phyloP scores from a whole-genome alignment of 2,888 invertebrate species.

The Microdon myrmicae region DNA sequence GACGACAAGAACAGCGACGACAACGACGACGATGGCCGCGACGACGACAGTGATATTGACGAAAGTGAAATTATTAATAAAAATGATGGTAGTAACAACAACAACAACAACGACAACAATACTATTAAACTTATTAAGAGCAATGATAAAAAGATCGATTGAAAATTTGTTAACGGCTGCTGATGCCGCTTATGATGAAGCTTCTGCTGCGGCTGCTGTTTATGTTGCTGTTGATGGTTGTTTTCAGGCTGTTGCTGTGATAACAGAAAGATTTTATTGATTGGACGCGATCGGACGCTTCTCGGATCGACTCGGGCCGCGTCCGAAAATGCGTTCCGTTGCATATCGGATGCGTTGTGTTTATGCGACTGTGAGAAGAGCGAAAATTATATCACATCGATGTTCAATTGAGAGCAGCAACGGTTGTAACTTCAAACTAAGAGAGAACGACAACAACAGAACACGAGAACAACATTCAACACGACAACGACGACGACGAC shows the following conservation, averaged over 20 bases:
- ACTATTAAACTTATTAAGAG: slow-evolving; percentile 30
- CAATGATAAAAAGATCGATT: no score
- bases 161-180: no score
- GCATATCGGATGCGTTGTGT: slow-evolving; percentile 68
- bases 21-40: slow-evolving; percentile 5
- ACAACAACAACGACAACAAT: slow-evolving; percentile 25
- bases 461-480: slow-evolving; percentile 17
- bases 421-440: slow-evolving; percentile 47
- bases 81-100: not conserved
- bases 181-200: slow-evolving; percentile 9
- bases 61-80: slow-evolving; percentile 8
- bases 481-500: slow-evolving; percentile 42
- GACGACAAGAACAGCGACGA: not conserved
- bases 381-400: slow-evolving; percentile 66
- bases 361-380: slow-evolving; percentile 66
- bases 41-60: slow-evolving; percentile 3
- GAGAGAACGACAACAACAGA: slow-evolving; percentile 38
- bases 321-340: slow-evolving; percentile 69
- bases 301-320: slow-evolving; percentile 68
- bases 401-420: slow-evolving; percentile 57
- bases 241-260: slow-evolving; percentile 50
- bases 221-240: slow-evolving; percentile 23
- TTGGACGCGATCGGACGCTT: slow-evolving; percentile 67
- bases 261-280: slow-evolving; percentile 60
- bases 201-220: slow-evolving; percentile 19